phyloP scores from a whole-genome alignment of 2,888 invertebrate genomes.

The Stenolophus ochropezus region DNA sequence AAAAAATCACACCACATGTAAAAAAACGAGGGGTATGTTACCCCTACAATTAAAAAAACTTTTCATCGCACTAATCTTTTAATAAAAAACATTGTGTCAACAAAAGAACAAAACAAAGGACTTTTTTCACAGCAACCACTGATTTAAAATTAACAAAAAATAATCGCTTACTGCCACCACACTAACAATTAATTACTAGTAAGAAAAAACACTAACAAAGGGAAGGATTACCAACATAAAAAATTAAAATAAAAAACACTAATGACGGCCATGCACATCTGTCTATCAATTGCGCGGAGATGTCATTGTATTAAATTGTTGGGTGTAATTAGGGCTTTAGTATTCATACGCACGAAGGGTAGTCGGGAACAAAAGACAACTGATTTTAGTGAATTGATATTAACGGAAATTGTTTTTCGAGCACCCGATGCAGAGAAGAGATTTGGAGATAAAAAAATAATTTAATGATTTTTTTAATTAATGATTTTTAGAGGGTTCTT shows the following conservation, averaged over 20 bases:
- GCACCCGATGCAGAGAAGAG: background rate
- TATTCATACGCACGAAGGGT: constrained; percentile 64
- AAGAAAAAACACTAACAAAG: constrained; percentile 27
- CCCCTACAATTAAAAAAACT: constrained; percentile 42
- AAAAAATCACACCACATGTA: constrained; percentile 3
- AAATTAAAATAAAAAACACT: constrained; percentile 50
- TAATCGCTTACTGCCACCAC: constrained; percentile 44
- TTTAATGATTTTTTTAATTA: background rate
- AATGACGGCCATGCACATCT: constrained; percentile 50
- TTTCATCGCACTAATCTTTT: constrained; percentile 26
- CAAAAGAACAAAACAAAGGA: constrained; percentile 32
- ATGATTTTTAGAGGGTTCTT: background rate
- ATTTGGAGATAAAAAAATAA: background rate
- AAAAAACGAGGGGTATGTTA: constrained; percentile 33
- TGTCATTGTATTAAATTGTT: constrained; percentile 63
- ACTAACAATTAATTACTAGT: constrained; percentile 42
- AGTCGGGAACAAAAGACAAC: constrained; percentile 31
- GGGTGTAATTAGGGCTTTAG: constrained; percentile 65
- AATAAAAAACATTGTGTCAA: constrained; percentile 36
- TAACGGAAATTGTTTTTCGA: constrained; percentile 31
- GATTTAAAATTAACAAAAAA: constrained; percentile 32
- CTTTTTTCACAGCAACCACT: constrained; percentile 26
- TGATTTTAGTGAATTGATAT: constrained; percentile 14
- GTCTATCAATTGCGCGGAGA: constrained; percentile 45
- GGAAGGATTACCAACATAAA: constrained; percentile 10